Conservation (phyloP, 2,113 vertebrate genomes). For the Emydocephalus ijimae region DNA sequence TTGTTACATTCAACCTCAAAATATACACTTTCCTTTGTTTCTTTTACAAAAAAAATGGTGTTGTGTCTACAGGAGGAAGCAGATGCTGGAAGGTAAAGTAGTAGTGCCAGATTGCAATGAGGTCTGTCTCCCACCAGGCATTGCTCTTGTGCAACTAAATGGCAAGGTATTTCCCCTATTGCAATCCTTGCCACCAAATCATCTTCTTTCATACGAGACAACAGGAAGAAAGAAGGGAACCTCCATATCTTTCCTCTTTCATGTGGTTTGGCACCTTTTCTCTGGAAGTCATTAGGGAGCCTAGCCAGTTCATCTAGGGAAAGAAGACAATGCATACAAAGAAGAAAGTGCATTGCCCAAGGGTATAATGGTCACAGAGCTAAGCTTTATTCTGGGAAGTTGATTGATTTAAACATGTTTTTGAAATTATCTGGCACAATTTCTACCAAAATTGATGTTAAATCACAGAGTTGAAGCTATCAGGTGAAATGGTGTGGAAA, state of each 20-base stretch:
- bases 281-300: slow-evolving; percentile 19
- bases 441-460: neutral
- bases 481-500: neutral
- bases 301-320: slow-evolving; percentile 42
- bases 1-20: neutral
- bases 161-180: slow-evolving; percentile 40
- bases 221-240: slow-evolving; percentile 38
- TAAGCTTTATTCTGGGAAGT: neutral
- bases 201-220: slow-evolving; percentile 46
- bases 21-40: neutral
- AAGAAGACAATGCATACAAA: slow-evolving; percentile 21
- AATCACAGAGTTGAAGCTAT: neutral
- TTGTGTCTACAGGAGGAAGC: neutral
- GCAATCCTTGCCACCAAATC: slow-evolving; percentile 41
- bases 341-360: neutral
- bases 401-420: slow-evolving; percentile 18
- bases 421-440: neutral
- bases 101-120: neutral
- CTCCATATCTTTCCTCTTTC: slow-evolving; percentile 16
- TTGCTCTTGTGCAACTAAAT: slow-evolving; percentile 28
- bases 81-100: neutral
- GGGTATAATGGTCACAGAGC: neutral
- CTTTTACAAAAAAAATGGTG: neutral
- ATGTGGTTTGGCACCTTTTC: slow-evolving; percentile 52
- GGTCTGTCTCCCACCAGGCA: neutral